Conservation (phyloP, 2,797 vertebrate species). For the Epinephelus malabaricus region DNA sequence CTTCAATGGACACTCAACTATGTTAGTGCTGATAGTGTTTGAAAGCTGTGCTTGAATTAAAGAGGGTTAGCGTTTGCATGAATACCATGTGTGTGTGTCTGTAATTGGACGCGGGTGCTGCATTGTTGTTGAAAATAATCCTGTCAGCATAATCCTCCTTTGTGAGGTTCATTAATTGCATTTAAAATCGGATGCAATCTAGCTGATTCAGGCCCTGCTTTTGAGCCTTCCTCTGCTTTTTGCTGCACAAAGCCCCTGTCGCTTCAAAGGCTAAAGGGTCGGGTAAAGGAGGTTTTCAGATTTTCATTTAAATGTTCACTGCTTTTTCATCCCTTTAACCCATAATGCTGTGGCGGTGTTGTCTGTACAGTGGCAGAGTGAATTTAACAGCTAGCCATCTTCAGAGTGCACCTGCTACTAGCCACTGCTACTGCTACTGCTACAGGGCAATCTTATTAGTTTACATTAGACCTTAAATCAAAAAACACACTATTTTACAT, state of each 20-base stretch:
- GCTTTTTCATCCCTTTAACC: slow-evolving; percentile 56
- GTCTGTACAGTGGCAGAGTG: slow-evolving; percentile 44
- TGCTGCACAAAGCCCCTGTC: slow-evolving; percentile 66
- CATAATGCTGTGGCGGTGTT: slow-evolving; percentile 34
- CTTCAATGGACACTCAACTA: slow-evolving; percentile 30
- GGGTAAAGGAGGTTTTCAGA: slow-evolving; percentile 58
- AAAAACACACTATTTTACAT: not conserved
- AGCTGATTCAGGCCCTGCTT: slow-evolving; percentile 72
- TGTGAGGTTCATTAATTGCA: slow-evolving; percentile 83
- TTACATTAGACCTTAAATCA: slow-evolving; percentile 6
- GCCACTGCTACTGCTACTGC: slow-evolving; percentile 1
- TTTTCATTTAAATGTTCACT: slow-evolving; percentile 70
- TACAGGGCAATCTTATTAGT: not conserved
- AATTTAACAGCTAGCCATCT: slow-evolving; percentile 48
- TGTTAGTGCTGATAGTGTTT: slow-evolving; percentile 27
- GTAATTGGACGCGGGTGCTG: slow-evolving; percentile 73
- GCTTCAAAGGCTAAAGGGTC: slow-evolving; percentile 71
- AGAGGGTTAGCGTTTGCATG: slow-evolving; percentile 49
- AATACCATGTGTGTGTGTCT: slow-evolving; percentile 42
- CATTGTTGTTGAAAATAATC: slow-evolving; percentile 83
- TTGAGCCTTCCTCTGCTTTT: slow-evolving; percentile 55
- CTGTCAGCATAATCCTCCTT: slow-evolving; percentile 79
- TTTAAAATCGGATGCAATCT: slow-evolving; percentile 79
- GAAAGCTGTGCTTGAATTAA: slow-evolving; percentile 58
- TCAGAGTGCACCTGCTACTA: slow-evolving; percentile 44